These are phyloP conservation scores for Strongylocentrotus purpuratus DNA, from an alignment of 35 echinoderm and acorn worm species.

Conservation along the genomic window DNA sequence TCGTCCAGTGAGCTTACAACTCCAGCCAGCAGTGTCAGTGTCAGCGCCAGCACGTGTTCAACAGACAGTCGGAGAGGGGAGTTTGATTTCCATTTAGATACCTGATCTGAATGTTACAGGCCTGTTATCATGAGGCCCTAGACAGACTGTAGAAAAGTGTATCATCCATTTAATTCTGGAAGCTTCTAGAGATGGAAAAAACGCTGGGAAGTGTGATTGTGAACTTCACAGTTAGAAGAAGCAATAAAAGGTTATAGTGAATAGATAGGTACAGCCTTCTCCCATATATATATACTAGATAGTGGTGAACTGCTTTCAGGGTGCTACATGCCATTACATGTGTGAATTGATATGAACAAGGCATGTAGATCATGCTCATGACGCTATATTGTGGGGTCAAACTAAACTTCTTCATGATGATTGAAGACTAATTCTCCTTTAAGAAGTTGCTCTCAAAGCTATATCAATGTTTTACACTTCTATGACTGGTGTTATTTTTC, in stretches of 20 bases:
- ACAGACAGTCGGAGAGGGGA: conserved; percentile 58
- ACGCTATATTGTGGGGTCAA: too few species aligned
- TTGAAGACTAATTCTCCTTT: neutral
- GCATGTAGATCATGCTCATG: neutral
- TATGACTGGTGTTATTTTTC: neutral
- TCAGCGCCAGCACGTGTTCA: conserved; percentile 66
- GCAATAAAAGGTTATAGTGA: neutral
- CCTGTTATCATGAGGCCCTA: neutral
- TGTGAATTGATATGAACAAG: neutral
- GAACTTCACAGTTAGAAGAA: neutral
- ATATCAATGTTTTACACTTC: neutral
- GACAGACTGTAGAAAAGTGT: neutral
- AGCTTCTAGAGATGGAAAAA: neutral
- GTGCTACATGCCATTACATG: neutral
- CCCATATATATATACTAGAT: neutral
- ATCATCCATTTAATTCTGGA: neutral
- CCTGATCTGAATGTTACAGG: neutral
- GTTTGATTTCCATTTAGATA: conserved; percentile 45
- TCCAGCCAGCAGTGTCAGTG: conserved; percentile 65
- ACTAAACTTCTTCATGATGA: too few species aligned
- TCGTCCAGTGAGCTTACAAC: conserved; percentile 65
- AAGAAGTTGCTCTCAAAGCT: neutral
- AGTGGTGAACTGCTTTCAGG: neutral
- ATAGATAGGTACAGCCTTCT: neutral
- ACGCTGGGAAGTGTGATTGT: neutral